Conservation (phyloP, 2,888 invertebrate species). For the Diabrotica balteata region DNA sequence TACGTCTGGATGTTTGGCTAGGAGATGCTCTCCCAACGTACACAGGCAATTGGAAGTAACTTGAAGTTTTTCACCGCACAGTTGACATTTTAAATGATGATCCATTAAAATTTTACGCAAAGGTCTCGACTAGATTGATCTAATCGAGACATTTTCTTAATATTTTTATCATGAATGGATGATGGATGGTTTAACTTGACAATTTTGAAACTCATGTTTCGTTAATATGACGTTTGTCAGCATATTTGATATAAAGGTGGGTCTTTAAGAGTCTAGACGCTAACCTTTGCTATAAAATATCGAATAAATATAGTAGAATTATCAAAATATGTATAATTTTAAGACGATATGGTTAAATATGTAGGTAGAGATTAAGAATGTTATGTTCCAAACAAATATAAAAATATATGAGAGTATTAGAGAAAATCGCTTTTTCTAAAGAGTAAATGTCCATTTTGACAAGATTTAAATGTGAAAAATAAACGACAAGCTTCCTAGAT, state of each 20-base stretch:
- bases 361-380: no score
- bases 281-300: no score
- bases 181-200: conserved; percentile 10
- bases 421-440: no score
- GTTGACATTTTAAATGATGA: conserved; percentile 19
- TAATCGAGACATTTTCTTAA: conserved; percentile 16
- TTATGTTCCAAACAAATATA: no score
- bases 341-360: no score
- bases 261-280: no score
- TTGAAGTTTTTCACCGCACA: conserved; percentile 17
- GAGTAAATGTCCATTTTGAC: no score
- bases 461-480: no score
- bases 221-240: neutral
- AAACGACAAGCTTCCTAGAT: no score
- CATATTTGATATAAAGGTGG: neutral
- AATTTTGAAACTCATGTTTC: conserved; percentile 5
- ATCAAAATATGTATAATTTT: no score
- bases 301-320: no score
- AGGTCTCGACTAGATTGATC: conserved; percentile 8
- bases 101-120: conserved; percentile 22
- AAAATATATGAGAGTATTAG: no score
- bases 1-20: conserved; percentile 15
- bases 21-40: conserved; percentile 17
- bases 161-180: conserved; percentile 1
- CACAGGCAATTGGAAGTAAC: conserved; percentile 16